A percentile compares a stretch with the other conserved stretches of the same genome.
phyloP scores from a whole-genome alignment of 2,888 invertebrate genomes.

The Tenthredo mesomela region DNA sequence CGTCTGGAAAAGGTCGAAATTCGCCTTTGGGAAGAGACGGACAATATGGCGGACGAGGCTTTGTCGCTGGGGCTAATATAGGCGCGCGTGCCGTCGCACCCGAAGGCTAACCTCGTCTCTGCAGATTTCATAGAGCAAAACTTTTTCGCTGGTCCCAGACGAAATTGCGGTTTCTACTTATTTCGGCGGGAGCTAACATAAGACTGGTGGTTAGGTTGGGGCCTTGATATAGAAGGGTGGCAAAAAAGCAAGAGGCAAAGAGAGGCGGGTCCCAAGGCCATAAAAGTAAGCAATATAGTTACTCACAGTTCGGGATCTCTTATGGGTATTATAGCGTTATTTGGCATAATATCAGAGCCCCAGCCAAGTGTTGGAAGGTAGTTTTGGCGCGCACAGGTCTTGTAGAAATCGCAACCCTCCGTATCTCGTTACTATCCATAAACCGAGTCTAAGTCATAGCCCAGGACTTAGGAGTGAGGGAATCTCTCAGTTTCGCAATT shows the following conservation, averaged over 20 bases:
- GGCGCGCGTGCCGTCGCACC: conserved; percentile 17
- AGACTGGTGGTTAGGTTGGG: neutral
- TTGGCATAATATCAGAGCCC: conserved; percentile 60
- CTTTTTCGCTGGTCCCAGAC: neutral
- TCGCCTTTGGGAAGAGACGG: conserved; percentile 5
- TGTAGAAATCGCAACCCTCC: conserved; percentile 60
- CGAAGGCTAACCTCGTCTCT: neutral
- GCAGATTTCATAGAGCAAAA: conserved; percentile 6
- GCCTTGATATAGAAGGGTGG: neutral
- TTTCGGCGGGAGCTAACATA: conserved; percentile 19
- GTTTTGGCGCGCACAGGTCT: conserved; percentile 55
- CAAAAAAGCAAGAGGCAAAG: conserved; percentile 6
- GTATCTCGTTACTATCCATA: conserved; percentile 60
- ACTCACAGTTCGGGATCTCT: conserved; percentile 55
- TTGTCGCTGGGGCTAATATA: conserved; percentile 28
- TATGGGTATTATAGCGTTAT: conserved; percentile 56
- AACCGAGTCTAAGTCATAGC: conserved; percentile 49
- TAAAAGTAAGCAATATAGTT: conserved; percentile 53
- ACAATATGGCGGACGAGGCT: conserved; percentile 13
- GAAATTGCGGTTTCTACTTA: conserved; percentile 26
- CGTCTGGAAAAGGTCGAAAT: conserved; percentile 5
- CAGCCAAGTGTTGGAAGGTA: conserved; percentile 48
- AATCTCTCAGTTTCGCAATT: neutral
- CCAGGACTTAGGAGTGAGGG: neutral
- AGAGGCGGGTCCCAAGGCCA: conserved; percentile 16